These are phyloP conservation scores for Sapayoa aenigma DNA, from an alignment of 2,113 vertebrate genomes.

Conservation along the genomic window DNA sequence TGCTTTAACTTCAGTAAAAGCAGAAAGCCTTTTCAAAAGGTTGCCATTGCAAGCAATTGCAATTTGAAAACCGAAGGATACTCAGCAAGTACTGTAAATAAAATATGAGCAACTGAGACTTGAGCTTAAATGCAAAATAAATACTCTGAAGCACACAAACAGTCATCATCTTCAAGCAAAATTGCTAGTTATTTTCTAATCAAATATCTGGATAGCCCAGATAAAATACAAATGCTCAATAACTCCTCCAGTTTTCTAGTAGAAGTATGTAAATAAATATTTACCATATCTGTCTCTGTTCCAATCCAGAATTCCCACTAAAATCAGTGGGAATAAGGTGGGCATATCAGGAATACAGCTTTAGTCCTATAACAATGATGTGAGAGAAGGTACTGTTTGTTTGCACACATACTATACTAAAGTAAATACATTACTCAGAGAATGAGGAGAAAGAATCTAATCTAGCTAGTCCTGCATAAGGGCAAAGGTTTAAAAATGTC, in stretches of 20 bases:
- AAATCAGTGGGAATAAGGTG: background rate
- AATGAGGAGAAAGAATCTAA: background rate
- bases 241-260: background rate
- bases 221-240: background rate
- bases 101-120: background rate
- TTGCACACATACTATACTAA: background rate
- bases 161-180: background rate
- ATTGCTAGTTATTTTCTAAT: background rate
- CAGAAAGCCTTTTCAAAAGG: background rate
- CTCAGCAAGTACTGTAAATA: background rate
- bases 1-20: background rate
- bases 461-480: background rate
- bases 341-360: background rate
- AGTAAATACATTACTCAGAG: background rate
- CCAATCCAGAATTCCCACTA: background rate
- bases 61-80: background rate
- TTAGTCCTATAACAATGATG: background rate
- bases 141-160: background rate
- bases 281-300: background rate
- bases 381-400: background rate
- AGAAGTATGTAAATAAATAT: background rate
- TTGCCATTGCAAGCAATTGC: background rate
- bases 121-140: background rate
- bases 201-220: background rate
- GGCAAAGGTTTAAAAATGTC: background rate